Conservation (phyloP, 2,888 invertebrate species). For the Chorisops tibialis region DNA sequence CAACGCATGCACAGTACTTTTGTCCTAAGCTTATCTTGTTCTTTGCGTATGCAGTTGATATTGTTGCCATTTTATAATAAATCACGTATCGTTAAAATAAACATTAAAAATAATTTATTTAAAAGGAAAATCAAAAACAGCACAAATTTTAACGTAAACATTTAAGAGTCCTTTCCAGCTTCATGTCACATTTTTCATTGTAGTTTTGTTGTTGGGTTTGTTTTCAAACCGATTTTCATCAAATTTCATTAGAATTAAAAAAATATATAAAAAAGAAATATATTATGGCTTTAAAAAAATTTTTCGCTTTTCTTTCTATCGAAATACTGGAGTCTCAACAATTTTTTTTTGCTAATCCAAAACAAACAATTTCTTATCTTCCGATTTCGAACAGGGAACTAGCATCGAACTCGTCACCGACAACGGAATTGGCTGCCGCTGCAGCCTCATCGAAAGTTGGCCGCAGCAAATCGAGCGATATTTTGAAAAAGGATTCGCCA, state of each 20-base stretch:
- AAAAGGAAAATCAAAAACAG: neutral
- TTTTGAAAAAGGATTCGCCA: constrained; percentile 63
- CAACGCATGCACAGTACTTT: neutral
- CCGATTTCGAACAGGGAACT: constrained; percentile 9
- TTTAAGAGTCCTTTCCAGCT: no score
- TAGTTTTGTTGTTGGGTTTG: no score
- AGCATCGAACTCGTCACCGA: constrained; percentile 3
- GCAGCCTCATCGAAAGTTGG: constrained; percentile 25
- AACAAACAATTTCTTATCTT: constrained; percentile 5
- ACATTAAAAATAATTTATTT: neutral
- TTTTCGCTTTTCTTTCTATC: constrained; percentile 9
- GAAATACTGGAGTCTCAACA: constrained; percentile 31
- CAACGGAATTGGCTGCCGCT: neutral
- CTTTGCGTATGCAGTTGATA: neutral
- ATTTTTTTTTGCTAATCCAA: constrained; percentile 17
- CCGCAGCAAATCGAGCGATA: constrained; percentile 71
- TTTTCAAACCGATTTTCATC: no score
- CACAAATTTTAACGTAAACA: constrained; percentile 1
- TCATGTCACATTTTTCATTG: no score
- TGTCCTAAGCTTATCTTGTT: constrained; percentile 1
- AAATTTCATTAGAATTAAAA: no score
- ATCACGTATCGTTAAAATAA: neutral
- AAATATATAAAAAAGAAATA: neutral
- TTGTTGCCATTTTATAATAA: neutral
- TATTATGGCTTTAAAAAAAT: neutral